A percentile compares a stretch with the other conserved stretches of the same genome.
Evolutionary conservation across 1,140 invertebrate genomes (phyloP).

Genomic region (Drosophila nigrodunni): DNA sequence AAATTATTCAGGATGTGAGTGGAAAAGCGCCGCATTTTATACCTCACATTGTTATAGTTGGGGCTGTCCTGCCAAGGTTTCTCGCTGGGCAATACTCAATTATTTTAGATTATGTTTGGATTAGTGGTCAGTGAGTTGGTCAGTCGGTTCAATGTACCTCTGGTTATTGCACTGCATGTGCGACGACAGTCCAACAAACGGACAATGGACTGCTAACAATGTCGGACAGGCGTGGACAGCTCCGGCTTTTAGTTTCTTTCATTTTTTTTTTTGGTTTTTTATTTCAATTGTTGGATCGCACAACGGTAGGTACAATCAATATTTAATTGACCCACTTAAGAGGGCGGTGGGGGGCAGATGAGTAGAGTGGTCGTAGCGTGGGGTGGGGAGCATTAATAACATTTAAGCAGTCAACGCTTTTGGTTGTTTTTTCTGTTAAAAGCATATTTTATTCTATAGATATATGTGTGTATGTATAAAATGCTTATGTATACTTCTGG

Average conservation of each 20-base stretch:
- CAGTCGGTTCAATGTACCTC: constrained; percentile 56
- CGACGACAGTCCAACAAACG: neutral
- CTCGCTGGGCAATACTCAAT: constrained; percentile 72
- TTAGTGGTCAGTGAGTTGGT: constrained; percentile 64
- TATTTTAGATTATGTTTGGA: constrained; percentile 83
- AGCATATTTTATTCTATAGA: constrained; percentile 56
- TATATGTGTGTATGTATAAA: neutral
- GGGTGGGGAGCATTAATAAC: constrained; percentile 69
- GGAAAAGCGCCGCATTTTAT: constrained; percentile 18
- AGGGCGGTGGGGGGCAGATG: too few relatives aligned
- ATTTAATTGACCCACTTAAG: constrained; percentile 78
- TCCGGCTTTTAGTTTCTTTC: constrained; percentile 32
- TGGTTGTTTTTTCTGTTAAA: constrained; percentile 54
- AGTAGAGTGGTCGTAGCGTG: neutral
- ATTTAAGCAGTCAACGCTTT: constrained; percentile 59
- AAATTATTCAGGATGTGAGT: constrained; percentile 68
- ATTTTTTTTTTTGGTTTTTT: constrained; percentile 20
- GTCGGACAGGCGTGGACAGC: constrained; percentile 30
- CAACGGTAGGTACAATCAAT: constrained; percentile 62
- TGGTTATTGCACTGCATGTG: constrained; percentile 72
- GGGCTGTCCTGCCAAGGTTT: constrained; percentile 9
- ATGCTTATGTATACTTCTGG: constrained; percentile 11
- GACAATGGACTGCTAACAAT: constrained; percentile 17
- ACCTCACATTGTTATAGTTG: neutral
- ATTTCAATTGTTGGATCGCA: constrained; percentile 40